Evolutionary conservation across 2,797 vertebrate genomes (phyloP), one percentile per base, ranked within the genome.

Genomic region (Bradypus variegatus): DNA sequence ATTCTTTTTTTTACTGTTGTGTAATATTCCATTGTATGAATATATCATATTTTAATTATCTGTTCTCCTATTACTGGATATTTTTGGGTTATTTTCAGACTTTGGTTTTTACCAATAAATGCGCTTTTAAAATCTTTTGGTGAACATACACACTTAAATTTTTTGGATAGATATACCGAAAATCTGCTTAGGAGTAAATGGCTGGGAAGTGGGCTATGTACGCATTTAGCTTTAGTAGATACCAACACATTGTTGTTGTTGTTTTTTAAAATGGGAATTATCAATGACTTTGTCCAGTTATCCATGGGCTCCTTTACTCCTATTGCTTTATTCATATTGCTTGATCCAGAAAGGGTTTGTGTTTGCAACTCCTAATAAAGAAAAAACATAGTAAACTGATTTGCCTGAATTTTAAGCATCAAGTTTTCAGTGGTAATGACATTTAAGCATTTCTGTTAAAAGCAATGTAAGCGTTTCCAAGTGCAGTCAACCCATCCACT

Each of bases 101-200:
- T 88, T 91, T 18, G 10, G 8, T 33, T 80, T 82, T 91, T 87
- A 91, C 14, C 60, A 92, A 67, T 81, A 77, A 86, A 90, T 77
- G 55, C 88, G 2, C 16, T 48, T 88, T 5, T 75, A 65, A 81
- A 78, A 62, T 84, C 11, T 82, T 84, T 79, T 82, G 15, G 23
- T 75, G 45, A 93, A 88, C 27, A 23, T 69, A 55, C 9, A 58
- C 16, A 69, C 13, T 48, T 18, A 41, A 10, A 41, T 72, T 18
- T 93, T 38, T 45, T 75, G 6, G 36, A 10, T 33, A 36, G 7
- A 58, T 58, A 23, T 21, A 23, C 2, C 41, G 41, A 58, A 19
- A 21, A 23, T 76, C 18, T 48, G 31, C 73, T 76, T 41, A 33
- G 41, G 29, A 65, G 7, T 58, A 58, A 19, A 76, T 62, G 25